A percentile compares a stretch with the other conserved stretches of the same genome.
Evolutionary conservation across 2,888 invertebrate species (phyloP).

Genomic region (Drosophila ezoana): DNA sequence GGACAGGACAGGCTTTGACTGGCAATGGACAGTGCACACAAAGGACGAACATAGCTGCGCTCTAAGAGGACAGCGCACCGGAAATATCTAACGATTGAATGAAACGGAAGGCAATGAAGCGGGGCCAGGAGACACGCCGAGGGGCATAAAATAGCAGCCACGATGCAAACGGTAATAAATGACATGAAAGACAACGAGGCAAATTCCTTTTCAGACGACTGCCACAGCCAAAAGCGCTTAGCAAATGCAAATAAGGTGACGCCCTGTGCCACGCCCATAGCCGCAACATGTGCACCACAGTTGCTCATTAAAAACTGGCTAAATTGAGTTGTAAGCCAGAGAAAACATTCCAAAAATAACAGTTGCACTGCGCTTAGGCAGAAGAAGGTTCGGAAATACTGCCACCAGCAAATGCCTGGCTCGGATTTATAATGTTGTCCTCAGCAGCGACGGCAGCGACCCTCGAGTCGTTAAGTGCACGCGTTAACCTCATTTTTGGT

Average conservation of each 20-base stretch:
- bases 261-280: slow-evolving; percentile 27
- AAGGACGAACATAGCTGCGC: slow-evolving; percentile 58
- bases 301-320: slow-evolving; percentile 74
- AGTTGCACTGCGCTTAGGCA: slow-evolving; percentile 55
- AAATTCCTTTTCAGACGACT: slow-evolving; percentile 60
- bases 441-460: slow-evolving; percentile 46
- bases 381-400: slow-evolving; percentile 56
- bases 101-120: slow-evolving; percentile 55
- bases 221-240: slow-evolving; percentile 59
- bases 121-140: slow-evolving; percentile 9
- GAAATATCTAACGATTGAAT: slow-evolving; percentile 78
- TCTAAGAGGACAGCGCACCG: slow-evolving; percentile 72
- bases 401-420: slow-evolving; percentile 79
- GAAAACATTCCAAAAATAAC: slow-evolving; percentile 44
- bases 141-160: slow-evolving; percentile 21
- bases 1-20: slow-evolving; percentile 16
- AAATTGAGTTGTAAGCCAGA: slow-evolving; percentile 70
- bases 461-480: slow-evolving; percentile 75
- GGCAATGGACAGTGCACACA: slow-evolving; percentile 52
- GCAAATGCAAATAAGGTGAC: slow-evolving; percentile 67
- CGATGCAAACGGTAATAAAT: slow-evolving; percentile 68
- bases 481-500: slow-evolving; percentile 74
- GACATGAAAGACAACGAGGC: slow-evolving; percentile 68
- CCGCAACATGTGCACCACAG: slow-evolving; percentile 53
- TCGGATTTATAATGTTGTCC: slow-evolving; percentile 78